Percentiles rank a stretch among this genome's conserved stretches.
Conservation (phyloP, 2,113 vertebrate species). For the Psittacara wagleri region DNA sequence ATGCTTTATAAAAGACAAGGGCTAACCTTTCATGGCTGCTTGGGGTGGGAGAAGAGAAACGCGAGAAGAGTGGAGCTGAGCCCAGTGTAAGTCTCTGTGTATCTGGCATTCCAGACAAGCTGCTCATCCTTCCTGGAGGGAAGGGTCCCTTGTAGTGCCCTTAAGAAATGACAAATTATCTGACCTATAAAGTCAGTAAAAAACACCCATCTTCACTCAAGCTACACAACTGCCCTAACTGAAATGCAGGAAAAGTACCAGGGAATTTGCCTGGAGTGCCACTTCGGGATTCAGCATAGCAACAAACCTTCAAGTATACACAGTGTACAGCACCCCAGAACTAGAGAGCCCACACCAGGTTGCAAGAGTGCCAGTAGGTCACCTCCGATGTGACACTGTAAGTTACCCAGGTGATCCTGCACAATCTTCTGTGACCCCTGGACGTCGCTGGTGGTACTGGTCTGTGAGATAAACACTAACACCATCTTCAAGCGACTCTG, state of each 20-base stretch:
- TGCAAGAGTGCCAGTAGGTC: neutral
- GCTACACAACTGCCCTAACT: neutral
- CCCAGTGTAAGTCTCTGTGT: neutral
- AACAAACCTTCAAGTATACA: neutral
- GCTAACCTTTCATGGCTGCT: neutral
- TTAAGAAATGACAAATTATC: neutral
- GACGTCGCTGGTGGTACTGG: rapidly evolving
- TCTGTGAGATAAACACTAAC: neutral
- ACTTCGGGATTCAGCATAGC: neutral
- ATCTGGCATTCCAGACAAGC: neutral
- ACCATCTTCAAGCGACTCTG: neutral
- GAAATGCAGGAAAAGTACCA: neutral
- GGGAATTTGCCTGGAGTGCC: neutral
- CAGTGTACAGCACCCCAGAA: rapidly evolving
- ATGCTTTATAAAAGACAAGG: slow-evolving; percentile 22
- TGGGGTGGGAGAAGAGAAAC: neutral
- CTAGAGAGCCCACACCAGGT: neutral
- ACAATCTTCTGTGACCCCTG: neutral
- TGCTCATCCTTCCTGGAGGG: neutral
- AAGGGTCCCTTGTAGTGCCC: neutral
- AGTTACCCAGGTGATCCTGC: neutral
- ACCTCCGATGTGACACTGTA: neutral
- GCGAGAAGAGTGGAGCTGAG: neutral
- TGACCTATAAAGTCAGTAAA: neutral
- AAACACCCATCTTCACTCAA: neutral